Percentiles rank a stretch among this genome's conserved stretches.
Conservation (phyloP, 2,797 vertebrate genomes). For the Geotrypetes seraphini region DNA sequence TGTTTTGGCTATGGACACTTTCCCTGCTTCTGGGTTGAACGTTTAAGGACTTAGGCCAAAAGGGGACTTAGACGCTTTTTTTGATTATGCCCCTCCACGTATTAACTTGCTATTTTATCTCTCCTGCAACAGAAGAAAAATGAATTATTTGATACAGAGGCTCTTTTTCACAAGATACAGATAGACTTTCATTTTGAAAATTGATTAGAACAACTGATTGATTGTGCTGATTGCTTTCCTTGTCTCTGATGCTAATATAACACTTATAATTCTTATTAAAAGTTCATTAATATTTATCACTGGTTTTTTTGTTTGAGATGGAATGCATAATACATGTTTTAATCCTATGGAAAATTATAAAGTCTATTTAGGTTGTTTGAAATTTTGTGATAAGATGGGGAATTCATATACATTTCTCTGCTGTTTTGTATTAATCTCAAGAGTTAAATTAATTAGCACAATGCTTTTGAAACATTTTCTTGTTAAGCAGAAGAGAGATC, state of each 20-base stretch:
- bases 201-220: slow-evolving; percentile 28
- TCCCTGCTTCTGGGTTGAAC: no score
- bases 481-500: no score
- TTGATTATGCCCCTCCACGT: no score
- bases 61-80: no score
- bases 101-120: neutral
- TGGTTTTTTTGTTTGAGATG: slow-evolving; percentile 19
- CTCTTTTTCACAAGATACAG: neutral
- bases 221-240: slow-evolving; percentile 26
- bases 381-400: no score
- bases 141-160: neutral
- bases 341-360: slow-evolving; percentile 16
- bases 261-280: slow-evolving; percentile 34
- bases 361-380: no score
- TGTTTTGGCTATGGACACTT: no score
- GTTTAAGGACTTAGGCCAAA: no score
- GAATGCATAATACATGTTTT: slow-evolving; percentile 23
- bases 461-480: no score
- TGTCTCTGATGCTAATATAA: slow-evolving; percentile 7
- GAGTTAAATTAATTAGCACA: no score
- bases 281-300: slow-evolving; percentile 27
- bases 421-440: no score
- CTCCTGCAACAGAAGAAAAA: neutral
- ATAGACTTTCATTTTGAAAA: slow-evolving; percentile 32
- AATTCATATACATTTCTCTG: no score